Evolutionary conservation across 2,797 vertebrate species (phyloP).

Genomic region (Siniperca scherzeri): DNA sequence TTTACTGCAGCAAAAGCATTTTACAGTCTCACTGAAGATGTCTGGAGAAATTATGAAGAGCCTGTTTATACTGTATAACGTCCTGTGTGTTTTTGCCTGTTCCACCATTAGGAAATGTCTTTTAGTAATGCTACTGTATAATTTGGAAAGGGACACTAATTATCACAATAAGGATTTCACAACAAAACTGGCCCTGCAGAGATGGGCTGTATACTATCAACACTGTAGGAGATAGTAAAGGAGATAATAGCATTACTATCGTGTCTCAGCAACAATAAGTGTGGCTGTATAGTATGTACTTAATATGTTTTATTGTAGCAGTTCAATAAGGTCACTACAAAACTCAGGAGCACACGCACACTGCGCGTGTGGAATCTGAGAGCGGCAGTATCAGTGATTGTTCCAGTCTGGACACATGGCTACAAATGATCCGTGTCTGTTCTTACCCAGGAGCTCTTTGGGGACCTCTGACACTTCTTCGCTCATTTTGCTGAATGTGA

Average conservation of each 20-base stretch:
- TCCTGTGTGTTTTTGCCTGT: background rate
- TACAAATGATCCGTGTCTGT: conserved; percentile 22
- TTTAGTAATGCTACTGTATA: background rate
- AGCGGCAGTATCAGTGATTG: conserved; percentile 32
- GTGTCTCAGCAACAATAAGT: conserved; percentile 1
- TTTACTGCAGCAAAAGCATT: conserved; percentile 23
- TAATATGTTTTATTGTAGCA: background rate
- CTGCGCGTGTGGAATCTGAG: background rate
- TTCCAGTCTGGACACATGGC: conserved; percentile 67
- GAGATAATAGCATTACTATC: conserved; percentile 14
- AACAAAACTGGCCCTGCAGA: background rate
- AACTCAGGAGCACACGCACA: conserved; percentile 23
- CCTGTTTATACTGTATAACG: background rate
- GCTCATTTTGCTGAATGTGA: conserved; percentile 84
- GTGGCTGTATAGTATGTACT: background rate
- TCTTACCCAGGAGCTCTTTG: conserved; percentile 92
- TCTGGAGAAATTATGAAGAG: background rate
- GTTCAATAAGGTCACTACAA: background rate
- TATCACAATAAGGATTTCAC: background rate
- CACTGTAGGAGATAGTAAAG: background rate
- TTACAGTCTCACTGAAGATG: background rate
- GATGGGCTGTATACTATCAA: background rate
- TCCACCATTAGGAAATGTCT: background rate
- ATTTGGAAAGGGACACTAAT: background rate
- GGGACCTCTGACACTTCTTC: conserved; percentile 92